Base-by-base conservation (phyloP, 2,113 vertebrate species). In the Grantiella picta region DNA sequence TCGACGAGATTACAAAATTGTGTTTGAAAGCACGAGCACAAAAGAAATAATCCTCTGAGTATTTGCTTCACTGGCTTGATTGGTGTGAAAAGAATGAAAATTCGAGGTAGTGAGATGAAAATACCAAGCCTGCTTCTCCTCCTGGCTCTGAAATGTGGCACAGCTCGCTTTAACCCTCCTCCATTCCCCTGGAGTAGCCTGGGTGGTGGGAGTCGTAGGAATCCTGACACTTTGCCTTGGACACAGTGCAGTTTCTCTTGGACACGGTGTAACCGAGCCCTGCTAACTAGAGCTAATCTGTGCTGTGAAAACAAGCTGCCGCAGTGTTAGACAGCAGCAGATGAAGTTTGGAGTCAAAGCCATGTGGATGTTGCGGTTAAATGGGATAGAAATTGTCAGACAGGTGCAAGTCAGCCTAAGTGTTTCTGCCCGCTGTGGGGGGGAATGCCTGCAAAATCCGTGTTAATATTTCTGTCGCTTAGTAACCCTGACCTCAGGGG, bases 61-160 rank as follows among this genome's bases (percentile, higher is more conserved):
- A 28, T 97, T 98, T 97, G 97, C 96, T 95, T 88, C 83, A 61
- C 84, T 86, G 95, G 76, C 94, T 96, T 82, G 95, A 89, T 82
- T 47, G 90, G 90, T 96, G 97, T 95, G 97, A 96, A 95, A 96
- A 96, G 97, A 97, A 91, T 36, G 92, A 94, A 66, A 91, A 89
- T 73, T 94, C 33, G 82, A 89, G 97, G 97, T 96, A 91, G 96
- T 61, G 88, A 92, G 86, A 25, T 70, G 59, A 61, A 82, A 90
- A 92, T n/a, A 12, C 7, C 18, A 36, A 92, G 89, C 69, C 71
- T 78, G 83, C 83, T 75, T 94, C 87, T 86, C 65, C 38, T 75
- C 45, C 61, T 6, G 40, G 38, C 78, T 70, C 89, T 76, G 52
- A 35, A 61, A 31, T 1, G 33, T 11, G 42, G 45, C 12, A 11